A percentile compares a stretch with the other conserved stretches of the same genome.
Conservation (phyloP, 2,888 invertebrate species). For the Leptinotarsa tumamoca region DNA sequence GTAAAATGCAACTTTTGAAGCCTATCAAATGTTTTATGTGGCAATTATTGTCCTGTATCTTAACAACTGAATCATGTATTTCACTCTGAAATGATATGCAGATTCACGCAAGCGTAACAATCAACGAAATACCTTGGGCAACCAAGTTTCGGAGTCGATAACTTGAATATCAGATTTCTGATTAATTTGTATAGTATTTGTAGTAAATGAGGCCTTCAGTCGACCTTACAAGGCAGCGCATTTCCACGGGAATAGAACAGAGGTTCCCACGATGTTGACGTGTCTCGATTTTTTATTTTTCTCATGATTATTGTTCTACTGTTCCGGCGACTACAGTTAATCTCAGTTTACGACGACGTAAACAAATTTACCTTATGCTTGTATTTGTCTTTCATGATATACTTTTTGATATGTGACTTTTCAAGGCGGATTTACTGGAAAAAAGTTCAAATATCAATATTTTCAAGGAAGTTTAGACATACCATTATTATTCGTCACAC, state of each 20-base stretch:
- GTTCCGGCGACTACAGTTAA: slow-evolving; percentile 27
- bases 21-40: too few species aligned
- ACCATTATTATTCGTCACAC: too few species aligned
- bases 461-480: too few species aligned
- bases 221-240: slow-evolving; percentile 56
- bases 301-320: slow-evolving; percentile 31
- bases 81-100: neutral
- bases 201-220: slow-evolving; percentile 44
- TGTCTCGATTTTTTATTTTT: slow-evolving; percentile 28
- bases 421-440: too few species aligned
- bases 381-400: slow-evolving; percentile 20
- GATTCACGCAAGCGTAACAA: neutral
- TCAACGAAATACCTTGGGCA: neutral
- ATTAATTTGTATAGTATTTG: slow-evolving; percentile 1
- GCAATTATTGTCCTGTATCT: too few species aligned
- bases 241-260: slow-evolving; percentile 54
- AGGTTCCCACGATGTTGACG: slow-evolving; percentile 50
- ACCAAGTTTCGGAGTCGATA: neutral
- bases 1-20: too few species aligned
- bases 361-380: slow-evolving; percentile 27
- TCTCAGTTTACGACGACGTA: slow-evolving; percentile 5
- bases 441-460: too few species aligned
- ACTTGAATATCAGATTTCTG: slow-evolving; percentile 30
- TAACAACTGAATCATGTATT: too few species aligned
- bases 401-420: too few species aligned